phyloP scores from a whole-genome alignment of 2,888 invertebrate species.

The Cosmopolites sordidus region DNA sequence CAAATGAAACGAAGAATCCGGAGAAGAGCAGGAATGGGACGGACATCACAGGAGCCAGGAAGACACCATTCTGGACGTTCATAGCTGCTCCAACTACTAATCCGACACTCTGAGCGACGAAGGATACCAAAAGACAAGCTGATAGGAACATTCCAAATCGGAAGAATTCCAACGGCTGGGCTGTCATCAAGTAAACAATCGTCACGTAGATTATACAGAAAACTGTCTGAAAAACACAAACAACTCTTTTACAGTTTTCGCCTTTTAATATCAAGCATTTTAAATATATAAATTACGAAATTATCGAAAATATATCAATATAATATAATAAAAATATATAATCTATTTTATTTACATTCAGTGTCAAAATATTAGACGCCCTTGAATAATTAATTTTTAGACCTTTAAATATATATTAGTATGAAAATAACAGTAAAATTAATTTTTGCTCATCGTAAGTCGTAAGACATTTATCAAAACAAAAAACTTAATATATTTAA shows the following conservation, averaged over 20 bases:
- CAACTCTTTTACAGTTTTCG: no score
- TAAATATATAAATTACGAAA: no score
- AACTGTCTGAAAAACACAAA: constrained; percentile 71
- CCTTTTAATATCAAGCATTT: no score
- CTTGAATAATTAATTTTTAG: no score
- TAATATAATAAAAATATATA: no score
- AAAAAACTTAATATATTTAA: no score
- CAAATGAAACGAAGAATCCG: constrained; percentile 95
- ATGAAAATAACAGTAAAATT: no score
- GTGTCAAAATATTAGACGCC: no score
- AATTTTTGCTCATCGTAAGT: no score
- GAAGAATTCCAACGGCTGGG: constrained; percentile 79
- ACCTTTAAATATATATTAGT: no score
- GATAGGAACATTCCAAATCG: constrained; percentile 86
- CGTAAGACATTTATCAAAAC: no score
- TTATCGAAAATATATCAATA: no score
- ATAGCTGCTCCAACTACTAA: constrained; percentile 93
- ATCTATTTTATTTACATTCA: background rate
- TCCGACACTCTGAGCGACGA: constrained; percentile 94
- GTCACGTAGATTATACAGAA: constrained; percentile 90
- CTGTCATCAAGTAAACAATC: constrained; percentile 91
- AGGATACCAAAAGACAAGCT: constrained; percentile 84
- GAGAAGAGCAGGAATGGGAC: constrained; percentile 94
- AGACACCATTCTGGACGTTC: constrained; percentile 94
- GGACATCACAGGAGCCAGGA: constrained; percentile 93